Percentiles rank a stretch among this genome's conserved stretches.
phyloP scores from a whole-genome alignment of 1,140 invertebrate genomes.

The Penaeus indicus region DNA sequence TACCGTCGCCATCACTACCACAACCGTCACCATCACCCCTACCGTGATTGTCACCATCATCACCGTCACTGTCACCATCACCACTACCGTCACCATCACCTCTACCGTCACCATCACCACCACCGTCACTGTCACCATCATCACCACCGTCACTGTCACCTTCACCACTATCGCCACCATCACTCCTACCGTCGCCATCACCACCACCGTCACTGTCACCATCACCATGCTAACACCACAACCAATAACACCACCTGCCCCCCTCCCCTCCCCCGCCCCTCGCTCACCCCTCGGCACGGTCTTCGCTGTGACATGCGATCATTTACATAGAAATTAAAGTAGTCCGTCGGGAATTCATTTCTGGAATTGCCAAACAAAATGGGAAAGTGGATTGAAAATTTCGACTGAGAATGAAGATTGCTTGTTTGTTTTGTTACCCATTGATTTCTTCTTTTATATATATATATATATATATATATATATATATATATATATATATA shows the following conservation, averaged over 20 bases:
- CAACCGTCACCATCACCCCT: neutral
- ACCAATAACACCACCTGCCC: neutral
- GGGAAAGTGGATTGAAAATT: constrained; percentile 53
- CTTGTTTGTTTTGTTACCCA: too few species aligned
- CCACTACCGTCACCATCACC: neutral
- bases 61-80: neutral
- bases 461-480: too few species aligned
- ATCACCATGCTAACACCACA: neutral
- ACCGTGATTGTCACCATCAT: neutral
- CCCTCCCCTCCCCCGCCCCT: neutral
- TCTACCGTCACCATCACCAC: neutral
- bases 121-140: neutral
- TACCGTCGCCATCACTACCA: neutral
- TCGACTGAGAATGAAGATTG: neutral
- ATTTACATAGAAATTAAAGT: constrained; percentile 63
- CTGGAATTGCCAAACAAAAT: constrained; percentile 55
- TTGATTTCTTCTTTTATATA: too few species aligned
- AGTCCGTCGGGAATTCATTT: constrained; percentile 32
- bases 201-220: neutral
- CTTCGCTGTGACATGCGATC: constrained; percentile 50
- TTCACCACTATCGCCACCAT: neutral
- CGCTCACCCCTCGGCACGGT: neutral
- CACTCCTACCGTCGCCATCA: neutral
- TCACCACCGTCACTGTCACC: neutral
- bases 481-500: too few species aligned